A percentile compares a stretch with the other conserved stretches of the same genome.
Conservation (phyloP, 2,113 vertebrate species). For the Nerophis lumbriciformis region DNA sequence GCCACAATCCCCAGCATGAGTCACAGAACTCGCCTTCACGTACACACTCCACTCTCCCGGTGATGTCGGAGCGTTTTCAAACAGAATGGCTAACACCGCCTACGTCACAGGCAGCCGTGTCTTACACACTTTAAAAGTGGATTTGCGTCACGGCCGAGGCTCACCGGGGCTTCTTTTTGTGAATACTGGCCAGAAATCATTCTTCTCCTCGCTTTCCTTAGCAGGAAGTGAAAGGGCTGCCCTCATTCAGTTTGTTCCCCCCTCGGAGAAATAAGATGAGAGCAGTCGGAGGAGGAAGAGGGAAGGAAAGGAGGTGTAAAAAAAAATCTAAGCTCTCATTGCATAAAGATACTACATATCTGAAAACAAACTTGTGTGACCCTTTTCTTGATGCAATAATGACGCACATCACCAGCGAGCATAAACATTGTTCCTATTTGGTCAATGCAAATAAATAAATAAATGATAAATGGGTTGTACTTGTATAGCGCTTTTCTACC, state of each 20-base stretch:
- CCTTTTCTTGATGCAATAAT: constrained; percentile 1
- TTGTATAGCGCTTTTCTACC: too few relatives aligned
- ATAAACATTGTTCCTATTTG: not conserved
- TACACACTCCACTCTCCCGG: constrained; percentile 2
- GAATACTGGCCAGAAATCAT: constrained; percentile 11
- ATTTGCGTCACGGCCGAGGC: constrained; percentile 56
- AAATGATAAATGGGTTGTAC: too few relatives aligned
- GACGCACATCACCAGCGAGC: not conserved
- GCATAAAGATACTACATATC: not conserved
- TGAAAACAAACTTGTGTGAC: not conserved
- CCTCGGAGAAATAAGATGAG: constrained; percentile 7
- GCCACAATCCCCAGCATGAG: constrained; percentile 15
- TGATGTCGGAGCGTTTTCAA: constrained; percentile 47
- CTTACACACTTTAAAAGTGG: constrained; percentile 29
- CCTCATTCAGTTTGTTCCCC: constrained; percentile 62
- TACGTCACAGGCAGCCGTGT: constrained; percentile 40
- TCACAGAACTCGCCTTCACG: constrained; percentile 36
- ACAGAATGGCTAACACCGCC: constrained; percentile 59
- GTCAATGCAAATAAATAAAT: too few relatives aligned
- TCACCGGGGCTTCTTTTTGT: constrained; percentile 23
- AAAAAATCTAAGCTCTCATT: not conserved
- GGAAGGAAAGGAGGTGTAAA: not conserved
- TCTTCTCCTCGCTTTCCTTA: constrained; percentile 27
- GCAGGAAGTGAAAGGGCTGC: constrained; percentile 41
- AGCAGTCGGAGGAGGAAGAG: constrained; percentile 1